A percentile compares a stretch with the other conserved stretches of the same genome.
Evolutionary conservation across 2,113 vertebrate genomes (phyloP).

Genomic region (Tricholaema leucomelas): DNA sequence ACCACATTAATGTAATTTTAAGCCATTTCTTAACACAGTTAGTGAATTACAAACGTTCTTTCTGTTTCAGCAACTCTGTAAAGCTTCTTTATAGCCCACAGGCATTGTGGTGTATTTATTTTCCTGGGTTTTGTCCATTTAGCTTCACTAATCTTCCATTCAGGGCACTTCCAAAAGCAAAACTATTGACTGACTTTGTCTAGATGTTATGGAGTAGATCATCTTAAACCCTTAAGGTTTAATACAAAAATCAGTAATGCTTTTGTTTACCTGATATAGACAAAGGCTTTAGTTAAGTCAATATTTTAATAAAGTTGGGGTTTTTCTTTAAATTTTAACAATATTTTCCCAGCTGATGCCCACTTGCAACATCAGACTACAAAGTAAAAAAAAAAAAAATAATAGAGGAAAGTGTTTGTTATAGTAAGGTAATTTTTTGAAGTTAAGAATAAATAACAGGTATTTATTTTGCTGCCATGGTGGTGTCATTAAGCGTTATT

Average conservation of each 20-base stretch:
- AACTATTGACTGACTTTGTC: background rate
- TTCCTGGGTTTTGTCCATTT: slow-evolving; percentile 6
- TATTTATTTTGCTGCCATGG: background rate
- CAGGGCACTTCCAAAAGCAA: background rate
- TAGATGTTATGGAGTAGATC: background rate
- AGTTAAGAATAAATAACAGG: background rate
- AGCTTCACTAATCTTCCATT: background rate
- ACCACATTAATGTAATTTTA: background rate
- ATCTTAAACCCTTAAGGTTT: background rate
- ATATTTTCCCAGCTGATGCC: background rate
- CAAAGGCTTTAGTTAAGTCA: background rate
- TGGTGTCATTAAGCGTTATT: background rate
- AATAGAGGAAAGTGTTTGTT: background rate
- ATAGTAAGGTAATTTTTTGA: background rate
- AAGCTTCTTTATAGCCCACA: background rate
- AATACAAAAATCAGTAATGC: background rate
- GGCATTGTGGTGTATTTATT: background rate
- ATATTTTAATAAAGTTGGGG: background rate
- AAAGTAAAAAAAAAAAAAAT: background rate
- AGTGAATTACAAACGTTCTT: background rate
- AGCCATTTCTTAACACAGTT: background rate
- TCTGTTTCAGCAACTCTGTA: background rate
- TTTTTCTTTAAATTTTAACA: background rate
- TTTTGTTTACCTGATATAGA: background rate
- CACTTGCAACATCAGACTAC: background rate